These are phyloP conservation scores for Epistrophe eligans DNA, from an alignment of 2,888 invertebrate species.

Conservation along the genomic window DNA sequence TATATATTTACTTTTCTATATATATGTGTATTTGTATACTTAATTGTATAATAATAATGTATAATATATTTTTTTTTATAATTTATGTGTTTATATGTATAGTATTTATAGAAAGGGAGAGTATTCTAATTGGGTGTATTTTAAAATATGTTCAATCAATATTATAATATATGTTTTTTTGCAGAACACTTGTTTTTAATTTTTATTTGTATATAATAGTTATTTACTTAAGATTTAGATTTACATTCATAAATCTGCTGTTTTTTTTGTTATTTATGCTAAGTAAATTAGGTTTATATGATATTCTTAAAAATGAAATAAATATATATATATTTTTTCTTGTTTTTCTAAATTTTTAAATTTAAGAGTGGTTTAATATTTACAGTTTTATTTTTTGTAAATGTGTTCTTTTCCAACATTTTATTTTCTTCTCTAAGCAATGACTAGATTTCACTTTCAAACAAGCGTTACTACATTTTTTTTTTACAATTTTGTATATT, in stretches of 20 bases:
- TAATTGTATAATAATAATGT: conserved; percentile 61
- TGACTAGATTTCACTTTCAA: background rate
- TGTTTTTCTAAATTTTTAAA: background rate
- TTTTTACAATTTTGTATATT: background rate
- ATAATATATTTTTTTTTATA: conserved; percentile 49
- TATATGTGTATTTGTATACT: conserved; percentile 70
- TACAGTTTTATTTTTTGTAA: conserved; percentile 2
- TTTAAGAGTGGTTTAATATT: conserved; percentile 16
- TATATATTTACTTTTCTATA: conserved; percentile 39
- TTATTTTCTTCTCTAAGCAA: conserved; percentile 14
- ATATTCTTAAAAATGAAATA: conserved; percentile 51
- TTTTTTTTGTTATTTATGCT: conserved; percentile 37
- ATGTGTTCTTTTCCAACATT: background rate
- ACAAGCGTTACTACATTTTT: background rate
- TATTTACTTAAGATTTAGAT: conserved; percentile 26
- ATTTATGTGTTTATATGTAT: conserved; percentile 50
- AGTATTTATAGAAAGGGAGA: conserved; percentile 63
- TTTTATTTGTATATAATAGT: conserved; percentile 20
- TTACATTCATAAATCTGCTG: background rate
- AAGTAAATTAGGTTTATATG: conserved; percentile 42
- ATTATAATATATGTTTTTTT: conserved; percentile 19
- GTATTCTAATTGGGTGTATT: conserved; percentile 61
- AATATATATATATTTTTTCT: conserved; percentile 11
- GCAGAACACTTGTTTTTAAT: conserved; percentile 59
- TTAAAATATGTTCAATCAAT: conserved; percentile 62